Conservation (phyloP, 2,113 vertebrate species). For the Tinamus guttatus region DNA sequence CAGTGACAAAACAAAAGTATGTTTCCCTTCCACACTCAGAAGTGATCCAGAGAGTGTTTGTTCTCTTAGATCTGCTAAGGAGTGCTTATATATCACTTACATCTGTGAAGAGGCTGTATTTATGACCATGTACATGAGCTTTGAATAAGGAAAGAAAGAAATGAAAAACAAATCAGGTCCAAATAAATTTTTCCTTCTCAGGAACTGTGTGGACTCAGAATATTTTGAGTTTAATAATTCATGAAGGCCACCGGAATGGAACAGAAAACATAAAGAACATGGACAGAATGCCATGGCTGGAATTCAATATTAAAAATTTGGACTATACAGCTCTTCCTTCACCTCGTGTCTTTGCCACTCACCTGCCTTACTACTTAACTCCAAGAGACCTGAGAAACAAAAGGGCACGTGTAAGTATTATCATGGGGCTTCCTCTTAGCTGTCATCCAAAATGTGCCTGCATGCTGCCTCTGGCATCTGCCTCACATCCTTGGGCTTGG, state of each 20-base stretch:
- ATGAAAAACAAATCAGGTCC: background rate
- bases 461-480: background rate
- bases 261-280: background rate
- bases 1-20: background rate
- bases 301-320: accelerated
- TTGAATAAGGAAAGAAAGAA: background rate
- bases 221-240: conserved; percentile 67
- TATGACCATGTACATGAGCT: background rate
- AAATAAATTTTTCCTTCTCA: conserved; percentile 7
- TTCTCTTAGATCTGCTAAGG: background rate
- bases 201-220: conserved; percentile 74
- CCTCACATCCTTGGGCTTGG: background rate
- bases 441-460: background rate
- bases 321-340: background rate
- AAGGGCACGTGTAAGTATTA: conserved; percentile 57
- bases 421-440: background rate
- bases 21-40: background rate
- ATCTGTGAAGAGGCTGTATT: background rate
- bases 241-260: conserved; percentile 54
- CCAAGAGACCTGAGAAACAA: conserved; percentile 63
- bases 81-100: background rate
- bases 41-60: background rate
- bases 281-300: conserved; percentile 34
- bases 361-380: conserved; percentile 67
- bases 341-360: conserved; percentile 53